Base-by-base conservation (phyloP, 2,888 invertebrate genomes). In the Eristalinus sepulchralis region DNA sequence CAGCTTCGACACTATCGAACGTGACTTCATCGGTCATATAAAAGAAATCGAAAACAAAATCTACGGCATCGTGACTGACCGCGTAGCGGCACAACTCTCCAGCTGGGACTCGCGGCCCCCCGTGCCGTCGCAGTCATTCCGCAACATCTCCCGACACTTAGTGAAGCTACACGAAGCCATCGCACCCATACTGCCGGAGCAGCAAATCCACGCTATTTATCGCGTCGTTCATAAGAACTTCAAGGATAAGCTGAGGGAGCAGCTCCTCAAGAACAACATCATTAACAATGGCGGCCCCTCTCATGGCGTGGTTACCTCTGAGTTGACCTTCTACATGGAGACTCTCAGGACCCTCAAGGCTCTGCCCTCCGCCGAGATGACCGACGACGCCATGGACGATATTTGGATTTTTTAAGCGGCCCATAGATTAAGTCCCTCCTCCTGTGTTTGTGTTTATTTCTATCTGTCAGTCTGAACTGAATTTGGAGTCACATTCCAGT, bases 271-370 rank as follows among this genome's bases (percentile, higher is more conserved):
- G 92, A 95, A 98, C 94, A 97, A 97, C 91, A 97, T 99, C 89
- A 95, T 96, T 77, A 98, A 98, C 89, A 97, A 98, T 93, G 98
- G 98, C n/a, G 98, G 98, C 64, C 98, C 98, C 1, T 97, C 98
- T 91, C 98, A 98, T 92, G 98, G 98, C 57, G 95, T 97, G 72
- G 98, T 98, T n/a, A 97, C 97, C 39, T 97, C 97, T 9, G 98
- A 98, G 93, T 93, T 98, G 90, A 97, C 97, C 85, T 98, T 98
- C 93, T 98, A 98, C 92, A 94, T 97, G 90, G 97, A 97, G 93
- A 97, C 97, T 78, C 94, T 98, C 89, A 95, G 96, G 91, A 96
- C 96, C 89, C 93, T 97, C 36, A 95, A 96, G 91, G 96, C 97
- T 34, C 93, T 97, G 89, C 96, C 96, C 36, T 94, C 94, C 79